Base-by-base conservation (phyloP, 2,797 vertebrate species). In the Sebastes trivittatus region DNA sequence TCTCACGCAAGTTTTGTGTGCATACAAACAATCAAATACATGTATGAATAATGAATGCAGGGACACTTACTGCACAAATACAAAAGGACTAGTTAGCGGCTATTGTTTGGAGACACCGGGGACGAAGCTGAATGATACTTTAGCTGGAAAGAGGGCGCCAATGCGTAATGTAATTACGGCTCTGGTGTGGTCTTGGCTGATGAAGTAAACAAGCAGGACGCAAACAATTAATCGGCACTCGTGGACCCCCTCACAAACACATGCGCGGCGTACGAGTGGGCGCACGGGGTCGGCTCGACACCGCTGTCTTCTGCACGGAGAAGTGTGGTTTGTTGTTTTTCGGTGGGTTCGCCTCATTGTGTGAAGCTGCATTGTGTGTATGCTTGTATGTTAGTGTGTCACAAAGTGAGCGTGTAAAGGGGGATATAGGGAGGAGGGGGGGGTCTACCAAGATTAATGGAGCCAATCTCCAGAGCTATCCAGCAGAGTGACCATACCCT, bases 381-480 rank as follows among this genome's bases (percentile, higher is more conserved):
- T 71, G 84, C 62, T 73, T 69, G 84, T 70, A 85, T 85, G 88
- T 82, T 86, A 78, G 75, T 77, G 84, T 85, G 84, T 86, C 82
- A 83, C 80, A 86, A 78, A 81, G 77, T 81, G 82, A 81, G 86
- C 27, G 55, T 65, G 81, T 82, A 84, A 83, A 87, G 1, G 20
- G 60, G 76, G 81, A 42, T 87, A 82, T 66, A 0, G 73, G 16
- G 29, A 52, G 11, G 78, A 3, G 74, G 25, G 20, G 49, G 65
- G 18, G 77, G 87, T 84, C 84, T 52, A 81, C 86, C 83, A 95
- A 95, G 95, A 97, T 97, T 96, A 96, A 96, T 93, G 94, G 95
- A 93, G 66, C 73, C 93, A 95, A 92, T 95, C 88, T 94, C 81
- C 81, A 80, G 69, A 81, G 91, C 88, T 92, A 91, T 93, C 91